Evolutionary conservation across 2,888 invertebrate genomes (phyloP), one percentile per base, ranked within the genome.

Genomic region (Apoda limacodes): DNA sequence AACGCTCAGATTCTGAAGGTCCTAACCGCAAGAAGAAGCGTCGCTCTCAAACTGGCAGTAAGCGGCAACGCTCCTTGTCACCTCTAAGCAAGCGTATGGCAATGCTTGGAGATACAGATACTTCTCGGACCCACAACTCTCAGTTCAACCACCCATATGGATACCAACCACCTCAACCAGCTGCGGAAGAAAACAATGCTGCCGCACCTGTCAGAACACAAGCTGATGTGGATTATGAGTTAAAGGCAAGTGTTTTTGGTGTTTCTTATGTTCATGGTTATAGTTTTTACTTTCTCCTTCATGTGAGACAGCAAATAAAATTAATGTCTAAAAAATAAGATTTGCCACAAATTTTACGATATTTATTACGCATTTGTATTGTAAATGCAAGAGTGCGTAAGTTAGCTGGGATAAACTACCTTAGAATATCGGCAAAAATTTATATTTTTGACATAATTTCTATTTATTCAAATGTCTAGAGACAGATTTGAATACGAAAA

Each of bases 1-100:
- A 17, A 6, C 14, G 34, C 38, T 29, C 62, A 74, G 83, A 80
- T 52, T 75, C 75, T 38, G 81, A 84, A 48, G 76, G 83, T 12
- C 80, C 81, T 4, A 78, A 72, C 37, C 70, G 75, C 27, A 82
- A 83, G 63, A 85, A 85, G 67, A 85, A 85, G 67, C 86, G 85
- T 54, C 82, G 83, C 32, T 76, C 83, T 7, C 82, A 82, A 3
- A 80, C 83, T 0, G 74, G 74, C 50, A 81, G 82, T 53, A 84
- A 85, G 56, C 84, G 86, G 30, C 87, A 88, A 49, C 85, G 87
- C 5, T 92, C 92, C 1, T 67, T 92, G 28, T 92, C 92, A 17
- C 92, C 92, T 2, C 75, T 92, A 15, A 92, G 91, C 68, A 92
- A 92, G 60, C 86, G 92, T 7, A 90, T 92, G 89, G 90, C 89